A percentile compares a stretch with the other conserved stretches of the same genome.
phyloP scores from a whole-genome alignment of 2,113 vertebrate genomes.

The Tenrec ecaudatus region DNA sequence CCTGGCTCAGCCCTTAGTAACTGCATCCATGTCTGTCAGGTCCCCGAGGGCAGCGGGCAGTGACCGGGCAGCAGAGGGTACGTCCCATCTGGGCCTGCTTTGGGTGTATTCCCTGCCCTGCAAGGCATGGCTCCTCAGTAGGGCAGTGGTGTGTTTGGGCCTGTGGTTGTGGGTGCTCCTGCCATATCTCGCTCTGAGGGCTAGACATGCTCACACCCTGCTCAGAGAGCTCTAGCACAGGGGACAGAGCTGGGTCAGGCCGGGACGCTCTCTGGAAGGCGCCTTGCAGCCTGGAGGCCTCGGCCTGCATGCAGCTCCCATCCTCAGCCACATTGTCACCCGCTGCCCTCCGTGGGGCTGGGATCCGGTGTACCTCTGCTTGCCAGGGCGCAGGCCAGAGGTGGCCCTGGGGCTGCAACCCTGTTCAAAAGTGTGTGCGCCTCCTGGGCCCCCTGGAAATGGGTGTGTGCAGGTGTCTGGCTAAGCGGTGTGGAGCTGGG shows the following conservation, averaged over 20 bases:
- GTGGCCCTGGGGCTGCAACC: neutral
- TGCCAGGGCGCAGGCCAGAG: neutral
- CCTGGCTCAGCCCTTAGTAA: neutral
- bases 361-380: no score
- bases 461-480: neutral
- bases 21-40: neutral
- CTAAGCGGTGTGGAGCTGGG: neutral
- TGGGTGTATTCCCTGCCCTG: neutral
- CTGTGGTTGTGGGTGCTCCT: neutral
- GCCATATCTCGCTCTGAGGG: neutral
- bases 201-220: neutral
- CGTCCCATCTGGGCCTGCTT: neutral
- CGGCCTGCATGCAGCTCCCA: neutral
- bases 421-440: neutral
- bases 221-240: neutral
- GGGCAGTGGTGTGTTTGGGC: neutral
- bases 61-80: neutral
- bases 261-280: neutral
- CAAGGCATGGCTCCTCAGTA: neutral
- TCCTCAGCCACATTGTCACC: neutral
- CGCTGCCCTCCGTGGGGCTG: neutral
- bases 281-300: accelerated
- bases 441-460: neutral
- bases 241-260: neutral
- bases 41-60: neutral